Percentiles rank a stretch among this genome's conserved stretches.
Conservation (phyloP, 2,888 invertebrate species). For the Chloroclysta siterata region DNA sequence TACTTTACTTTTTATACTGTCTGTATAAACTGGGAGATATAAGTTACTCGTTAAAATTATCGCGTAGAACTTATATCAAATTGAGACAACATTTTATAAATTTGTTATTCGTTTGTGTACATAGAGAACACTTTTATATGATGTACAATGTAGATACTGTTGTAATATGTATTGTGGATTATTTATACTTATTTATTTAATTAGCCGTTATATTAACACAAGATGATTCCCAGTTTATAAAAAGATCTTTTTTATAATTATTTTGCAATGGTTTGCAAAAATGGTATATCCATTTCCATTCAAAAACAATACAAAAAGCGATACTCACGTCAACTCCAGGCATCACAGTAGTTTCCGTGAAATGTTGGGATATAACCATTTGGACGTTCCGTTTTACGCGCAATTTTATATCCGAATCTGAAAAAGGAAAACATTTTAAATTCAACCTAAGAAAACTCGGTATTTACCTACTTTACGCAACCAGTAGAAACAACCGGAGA, state of each 20-base stretch:
- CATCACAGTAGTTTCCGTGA: conserved; percentile 72
- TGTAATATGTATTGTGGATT: no score
- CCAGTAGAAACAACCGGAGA: background rate
- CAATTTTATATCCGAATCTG: conserved; percentile 45
- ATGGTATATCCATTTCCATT: background rate
- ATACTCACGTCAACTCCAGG: conserved; percentile 77
- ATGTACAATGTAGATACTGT: no score
- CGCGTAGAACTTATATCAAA: no score
- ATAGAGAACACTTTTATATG: no score
- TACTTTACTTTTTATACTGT: conserved; percentile 13
- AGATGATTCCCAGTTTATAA: no score
- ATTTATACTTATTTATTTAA: no score
- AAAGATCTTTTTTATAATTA: background rate
- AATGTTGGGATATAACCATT: conserved; percentile 75
- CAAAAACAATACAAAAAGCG: conserved; percentile 23
- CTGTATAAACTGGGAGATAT: background rate
- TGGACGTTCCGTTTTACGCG: conserved; percentile 60
- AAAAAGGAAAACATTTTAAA: conserved; percentile 28
- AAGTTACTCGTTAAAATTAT: no score
- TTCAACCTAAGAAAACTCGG: background rate
- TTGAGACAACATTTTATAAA: no score
- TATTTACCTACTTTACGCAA: background rate
- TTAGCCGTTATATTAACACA: no score
- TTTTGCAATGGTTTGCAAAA: background rate
- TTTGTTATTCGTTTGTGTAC: no score